Base-by-base conservation (phyloP, 2,888 invertebrate species). In the Epinotia demarniana region DNA sequence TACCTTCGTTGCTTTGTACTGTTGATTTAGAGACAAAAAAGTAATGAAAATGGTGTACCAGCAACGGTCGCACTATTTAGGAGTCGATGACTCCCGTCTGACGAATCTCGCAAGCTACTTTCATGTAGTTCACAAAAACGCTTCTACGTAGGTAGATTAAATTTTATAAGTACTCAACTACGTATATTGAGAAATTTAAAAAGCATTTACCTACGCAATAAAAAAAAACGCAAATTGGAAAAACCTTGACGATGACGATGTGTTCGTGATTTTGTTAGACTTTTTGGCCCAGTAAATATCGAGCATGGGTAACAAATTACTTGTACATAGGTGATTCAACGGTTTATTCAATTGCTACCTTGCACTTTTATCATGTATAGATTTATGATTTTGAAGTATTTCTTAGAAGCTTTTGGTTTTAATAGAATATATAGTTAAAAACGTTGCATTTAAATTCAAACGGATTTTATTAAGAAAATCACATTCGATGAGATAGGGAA, bases 61-160 rank as follows among this genome's bases (percentile, higher is more conserved):
- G 76, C 85, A 89, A 85, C 86, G 85, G 86, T 85, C 82, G 84
- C 76, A 84, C 87, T 82, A 86, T 86, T 86, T 86, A 84, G 77
- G 79, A 86, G 89, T 88, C 90, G 89, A 86, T 84, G 89, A 87
- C 89, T 84, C 80, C 80, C 78, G 78, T 76, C 76, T 75, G 77
- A 73, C 73, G 77, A 70, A 71, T 74, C 68, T 69, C 3, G 23
- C 57, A 19, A 57, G 57, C 57, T 70, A 61, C 75, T 71, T 55
- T 75, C 18, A 75, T 74, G 46, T 73, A 18, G 39, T 60, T 46
- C 23, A 60, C 1, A 69, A 69, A 58, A 53, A 58, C 58, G 19
- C 33, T 43, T 18, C 18, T 18, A 16, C 39, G n/a, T 53, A n/a
- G 33, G 23, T 16, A 49, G 53, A 53, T 53, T 6, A 53, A n/a